Evolutionary conservation across 2,888 invertebrate genomes (phyloP).

Genomic region (Formica aserva): DNA sequence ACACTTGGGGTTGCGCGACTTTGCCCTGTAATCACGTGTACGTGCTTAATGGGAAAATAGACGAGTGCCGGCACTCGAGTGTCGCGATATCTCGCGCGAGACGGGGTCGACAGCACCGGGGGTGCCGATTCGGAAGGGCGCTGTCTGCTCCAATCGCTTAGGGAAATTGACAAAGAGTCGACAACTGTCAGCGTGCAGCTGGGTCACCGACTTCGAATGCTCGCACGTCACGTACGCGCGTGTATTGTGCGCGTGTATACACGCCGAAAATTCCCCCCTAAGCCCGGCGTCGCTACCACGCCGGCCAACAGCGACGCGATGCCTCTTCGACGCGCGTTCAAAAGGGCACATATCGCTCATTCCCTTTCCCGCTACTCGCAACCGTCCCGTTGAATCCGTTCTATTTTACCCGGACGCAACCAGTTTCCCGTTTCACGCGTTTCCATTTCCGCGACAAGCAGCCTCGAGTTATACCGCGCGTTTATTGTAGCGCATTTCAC

Average conservation of each 20-base stretch:
- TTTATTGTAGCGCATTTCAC: conserved; percentile 20
- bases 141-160: conserved; percentile 79
- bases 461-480: conserved; percentile 38
- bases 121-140: conserved; percentile 67
- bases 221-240: conserved; percentile 52
- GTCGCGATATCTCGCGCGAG: conserved; percentile 69
- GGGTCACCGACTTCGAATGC: conserved; percentile 77
- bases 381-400: conserved; percentile 65
- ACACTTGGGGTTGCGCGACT: conserved; percentile 45
- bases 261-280: conserved; percentile 49
- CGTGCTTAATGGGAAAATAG: conserved; percentile 81
- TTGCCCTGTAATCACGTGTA: conserved; percentile 75
- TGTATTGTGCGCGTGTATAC: conserved; percentile 2
- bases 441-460: conserved; percentile 61
- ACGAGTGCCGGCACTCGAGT: conserved; percentile 73
- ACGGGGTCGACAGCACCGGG: conserved; percentile 50
- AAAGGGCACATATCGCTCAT: conserved; percentile 70
- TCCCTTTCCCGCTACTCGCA: conserved; percentile 52
- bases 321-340: conserved; percentile 61
- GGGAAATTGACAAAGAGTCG: conserved; percentile 83
- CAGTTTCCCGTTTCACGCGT: conserved; percentile 66
- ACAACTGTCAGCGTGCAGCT: conserved; percentile 82
- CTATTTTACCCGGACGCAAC: conserved; percentile 68
- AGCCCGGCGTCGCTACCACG: conserved; percentile 34
- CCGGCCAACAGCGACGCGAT: conserved; percentile 30